Conservation (phyloP, 35 echinoderm and acorn worm genomes). For the Heliocidaris tuberculata region DNA sequence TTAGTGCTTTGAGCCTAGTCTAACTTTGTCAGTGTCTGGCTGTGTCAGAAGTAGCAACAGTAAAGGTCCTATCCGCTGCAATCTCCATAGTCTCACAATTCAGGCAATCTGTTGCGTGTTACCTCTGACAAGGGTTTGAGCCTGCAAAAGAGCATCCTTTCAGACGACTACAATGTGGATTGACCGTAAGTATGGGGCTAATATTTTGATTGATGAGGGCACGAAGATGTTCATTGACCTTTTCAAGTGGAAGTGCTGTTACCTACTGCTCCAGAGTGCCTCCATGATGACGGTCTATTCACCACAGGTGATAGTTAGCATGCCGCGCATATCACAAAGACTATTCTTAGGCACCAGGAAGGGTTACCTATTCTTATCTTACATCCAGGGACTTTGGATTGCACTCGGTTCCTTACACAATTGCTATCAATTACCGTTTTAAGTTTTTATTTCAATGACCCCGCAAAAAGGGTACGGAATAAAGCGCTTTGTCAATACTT, state of each 20-base stretch:
- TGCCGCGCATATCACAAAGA: neutral
- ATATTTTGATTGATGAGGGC: constrained; percentile 24
- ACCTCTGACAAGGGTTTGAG: too few relatives aligned
- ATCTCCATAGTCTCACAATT: too few relatives aligned
- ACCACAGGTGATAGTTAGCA: neutral
- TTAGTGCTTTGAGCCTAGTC: too few relatives aligned
- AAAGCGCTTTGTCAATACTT: neutral
- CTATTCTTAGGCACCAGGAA: constrained; percentile 27
- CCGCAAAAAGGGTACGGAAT: neutral
- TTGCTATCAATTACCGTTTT: neutral
- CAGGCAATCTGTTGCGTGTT: too few relatives aligned
- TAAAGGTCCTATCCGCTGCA: too few relatives aligned
- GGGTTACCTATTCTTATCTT: neutral
- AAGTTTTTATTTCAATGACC: neutral
- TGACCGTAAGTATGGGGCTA: constrained; percentile 1
- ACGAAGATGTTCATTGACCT: constrained; percentile 44
- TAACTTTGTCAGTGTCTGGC: too few relatives aligned
- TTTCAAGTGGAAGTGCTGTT: constrained; percentile 36
- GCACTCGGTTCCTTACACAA: neutral
- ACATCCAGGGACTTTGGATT: constrained; percentile 1
- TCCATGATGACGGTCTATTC: neutral
- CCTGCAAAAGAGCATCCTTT: too few relatives aligned
- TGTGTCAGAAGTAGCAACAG: too few relatives aligned
- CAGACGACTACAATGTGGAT: neutral
- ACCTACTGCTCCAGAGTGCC: neutral